These are phyloP conservation scores for Aldabrachelys gigantea DNA, from an alignment of 2,113 vertebrate species.

Conservation along the genomic window DNA sequence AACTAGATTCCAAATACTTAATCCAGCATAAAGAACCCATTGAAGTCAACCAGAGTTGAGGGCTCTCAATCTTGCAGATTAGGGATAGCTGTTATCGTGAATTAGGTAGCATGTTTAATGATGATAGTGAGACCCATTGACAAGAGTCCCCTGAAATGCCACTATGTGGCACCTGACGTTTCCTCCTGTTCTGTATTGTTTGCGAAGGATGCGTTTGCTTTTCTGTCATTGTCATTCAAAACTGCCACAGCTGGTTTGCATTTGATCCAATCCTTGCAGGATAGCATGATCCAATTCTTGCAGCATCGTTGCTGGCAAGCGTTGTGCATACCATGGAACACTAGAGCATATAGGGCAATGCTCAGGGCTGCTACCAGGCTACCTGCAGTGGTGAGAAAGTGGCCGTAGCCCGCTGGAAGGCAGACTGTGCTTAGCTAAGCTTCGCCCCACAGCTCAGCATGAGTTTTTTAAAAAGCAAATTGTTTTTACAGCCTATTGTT, in stretches of 20 bases:
- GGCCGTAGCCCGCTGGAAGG: neutral
- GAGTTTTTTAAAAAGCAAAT: neutral
- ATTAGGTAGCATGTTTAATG: neutral
- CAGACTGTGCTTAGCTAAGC: neutral
- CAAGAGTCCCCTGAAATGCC: slow-evolving; percentile 26
- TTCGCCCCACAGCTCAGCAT: accelerated
- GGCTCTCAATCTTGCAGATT: neutral
- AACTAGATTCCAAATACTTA: accelerated
- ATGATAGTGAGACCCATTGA: neutral
- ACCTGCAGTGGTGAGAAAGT: accelerated
- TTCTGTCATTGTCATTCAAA: accelerated
- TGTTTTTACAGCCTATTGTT: neutral
- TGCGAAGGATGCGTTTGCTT: neutral
- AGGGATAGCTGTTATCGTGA: neutral
- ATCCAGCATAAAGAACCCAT: neutral
- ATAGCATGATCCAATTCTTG: neutral
- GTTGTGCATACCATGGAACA: accelerated
- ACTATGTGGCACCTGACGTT: slow-evolving; percentile 4
- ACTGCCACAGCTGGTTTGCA: neutral
- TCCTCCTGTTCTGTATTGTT: slow-evolving; percentile 5
- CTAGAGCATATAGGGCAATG: neutral
- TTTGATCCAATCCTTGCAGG: neutral
- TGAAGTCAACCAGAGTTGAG: neutral
- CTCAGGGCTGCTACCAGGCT: neutral
- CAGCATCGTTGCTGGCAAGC: neutral